Conservation (phyloP, 2,888 invertebrate species). For the Tenodera sinensis region DNA sequence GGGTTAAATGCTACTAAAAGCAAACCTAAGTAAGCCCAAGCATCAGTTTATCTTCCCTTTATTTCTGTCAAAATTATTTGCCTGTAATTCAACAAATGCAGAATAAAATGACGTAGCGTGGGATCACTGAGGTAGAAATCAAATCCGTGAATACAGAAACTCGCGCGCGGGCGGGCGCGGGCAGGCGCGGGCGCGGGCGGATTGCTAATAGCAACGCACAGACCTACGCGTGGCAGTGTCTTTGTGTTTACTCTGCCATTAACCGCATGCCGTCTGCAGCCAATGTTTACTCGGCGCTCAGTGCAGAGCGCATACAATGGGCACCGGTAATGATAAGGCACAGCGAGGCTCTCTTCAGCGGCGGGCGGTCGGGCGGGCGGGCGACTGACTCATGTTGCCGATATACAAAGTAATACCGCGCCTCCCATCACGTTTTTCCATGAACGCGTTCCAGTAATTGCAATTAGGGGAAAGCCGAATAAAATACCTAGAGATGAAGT, state of each 20-base stretch:
- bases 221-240: background rate
- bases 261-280: background rate
- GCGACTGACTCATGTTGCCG: background rate
- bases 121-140: background rate
- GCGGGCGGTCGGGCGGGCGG: too few species aligned
- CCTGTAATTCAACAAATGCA: background rate
- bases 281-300: background rate
- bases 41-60: background rate
- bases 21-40: too few species aligned
- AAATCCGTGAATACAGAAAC: background rate
- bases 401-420: background rate
- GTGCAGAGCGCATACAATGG: background rate
- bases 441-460: background rate
- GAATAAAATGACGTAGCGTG: background rate
- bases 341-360: background rate
- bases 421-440: background rate
- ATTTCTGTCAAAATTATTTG: background rate
- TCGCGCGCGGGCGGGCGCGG: too few species aligned
- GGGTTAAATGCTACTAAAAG: too few species aligned
- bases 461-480: background rate
- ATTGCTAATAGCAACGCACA: too few species aligned
- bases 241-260: background rate
- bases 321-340: background rate
- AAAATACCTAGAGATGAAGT: too few species aligned
- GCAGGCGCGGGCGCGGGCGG: too few species aligned